Percentiles rank a stretch among this genome's conserved stretches.
Conservation (phyloP, 2,888 invertebrate genomes). For the Tigriopus californicus region DNA sequence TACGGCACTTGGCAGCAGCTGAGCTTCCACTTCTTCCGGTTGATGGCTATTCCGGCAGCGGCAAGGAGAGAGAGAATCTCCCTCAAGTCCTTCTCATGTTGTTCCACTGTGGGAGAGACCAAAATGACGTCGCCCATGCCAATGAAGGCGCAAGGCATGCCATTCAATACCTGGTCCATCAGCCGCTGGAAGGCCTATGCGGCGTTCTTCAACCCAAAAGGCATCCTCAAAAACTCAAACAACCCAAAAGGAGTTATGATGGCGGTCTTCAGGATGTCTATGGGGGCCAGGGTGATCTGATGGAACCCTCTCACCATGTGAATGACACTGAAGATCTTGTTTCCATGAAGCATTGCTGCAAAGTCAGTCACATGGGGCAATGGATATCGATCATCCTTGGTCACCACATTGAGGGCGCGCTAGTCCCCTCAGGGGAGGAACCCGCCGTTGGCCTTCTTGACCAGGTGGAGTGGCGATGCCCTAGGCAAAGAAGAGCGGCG, state of each 20-base stretch:
- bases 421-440: constrained; percentile 22
- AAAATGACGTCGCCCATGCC: constrained; percentile 16
- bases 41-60: no score
- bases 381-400: constrained; percentile 20
- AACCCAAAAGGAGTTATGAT: constrained; percentile 14
- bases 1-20: no score
- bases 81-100: not conserved
- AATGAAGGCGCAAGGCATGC: not conserved
- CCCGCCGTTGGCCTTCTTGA: constrained; percentile 20
- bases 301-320: constrained; percentile 15
- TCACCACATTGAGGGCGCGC: constrained; percentile 20
- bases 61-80: not conserved
- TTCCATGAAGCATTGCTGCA: constrained; percentile 8
- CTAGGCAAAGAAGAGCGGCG: no score
- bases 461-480: no score
- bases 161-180: not conserved
- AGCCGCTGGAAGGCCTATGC: constrained; percentile 14
- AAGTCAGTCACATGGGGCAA: constrained; percentile 18
- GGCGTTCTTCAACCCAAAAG: constrained; percentile 16
- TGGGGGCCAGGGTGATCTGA: constrained; percentile 7
- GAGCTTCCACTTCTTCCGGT: no score
- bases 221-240: constrained; percentile 9
- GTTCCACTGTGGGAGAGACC: not conserved
- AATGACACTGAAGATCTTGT: constrained; percentile 14
- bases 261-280: constrained; percentile 8